Conservation (phyloP, 2,888 invertebrate species). For the Adineta ricciae region DNA sequence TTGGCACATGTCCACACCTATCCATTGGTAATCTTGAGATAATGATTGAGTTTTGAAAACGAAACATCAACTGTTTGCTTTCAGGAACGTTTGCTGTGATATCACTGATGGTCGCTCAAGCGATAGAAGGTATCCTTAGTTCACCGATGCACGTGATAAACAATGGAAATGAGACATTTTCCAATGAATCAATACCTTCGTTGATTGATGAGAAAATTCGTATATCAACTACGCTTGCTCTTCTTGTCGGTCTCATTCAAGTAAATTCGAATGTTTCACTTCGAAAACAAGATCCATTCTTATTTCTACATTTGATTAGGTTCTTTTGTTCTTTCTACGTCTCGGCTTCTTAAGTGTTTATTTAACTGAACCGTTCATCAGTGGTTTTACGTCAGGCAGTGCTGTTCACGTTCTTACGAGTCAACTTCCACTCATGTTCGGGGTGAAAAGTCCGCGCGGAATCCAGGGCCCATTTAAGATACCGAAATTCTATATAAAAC, state of each 20-base stretch:
- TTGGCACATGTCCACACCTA: conserved; percentile 9
- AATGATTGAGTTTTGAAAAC: neutral
- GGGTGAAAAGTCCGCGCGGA: conserved; percentile 35
- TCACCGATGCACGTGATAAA: neutral
- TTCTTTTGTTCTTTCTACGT: conserved; percentile 34
- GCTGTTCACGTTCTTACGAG: conserved; percentile 44
- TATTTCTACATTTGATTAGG: neutral
- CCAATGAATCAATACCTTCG: neutral
- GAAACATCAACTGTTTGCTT: neutral
- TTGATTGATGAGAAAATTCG: neutral
- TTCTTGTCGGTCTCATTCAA: neutral
- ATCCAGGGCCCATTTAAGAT: neutral
- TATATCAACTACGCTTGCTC: neutral
- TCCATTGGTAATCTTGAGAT: neutral
- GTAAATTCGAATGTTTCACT: neutral
- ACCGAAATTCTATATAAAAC: neutral
- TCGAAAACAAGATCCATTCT: neutral
- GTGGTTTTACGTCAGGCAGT: conserved; percentile 45
- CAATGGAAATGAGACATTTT: neutral
- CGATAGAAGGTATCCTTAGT: neutral
- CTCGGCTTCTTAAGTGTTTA: conserved; percentile 46
- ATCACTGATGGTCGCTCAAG: neutral
- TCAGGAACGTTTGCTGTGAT: conserved; percentile 1
- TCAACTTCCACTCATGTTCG: conserved; percentile 43
- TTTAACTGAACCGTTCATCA: conserved; percentile 45